A percentile compares a stretch with the other conserved stretches of the same genome.
Conservation (phyloP, 2,888 invertebrate genomes). For the Drosophila affinis region DNA sequence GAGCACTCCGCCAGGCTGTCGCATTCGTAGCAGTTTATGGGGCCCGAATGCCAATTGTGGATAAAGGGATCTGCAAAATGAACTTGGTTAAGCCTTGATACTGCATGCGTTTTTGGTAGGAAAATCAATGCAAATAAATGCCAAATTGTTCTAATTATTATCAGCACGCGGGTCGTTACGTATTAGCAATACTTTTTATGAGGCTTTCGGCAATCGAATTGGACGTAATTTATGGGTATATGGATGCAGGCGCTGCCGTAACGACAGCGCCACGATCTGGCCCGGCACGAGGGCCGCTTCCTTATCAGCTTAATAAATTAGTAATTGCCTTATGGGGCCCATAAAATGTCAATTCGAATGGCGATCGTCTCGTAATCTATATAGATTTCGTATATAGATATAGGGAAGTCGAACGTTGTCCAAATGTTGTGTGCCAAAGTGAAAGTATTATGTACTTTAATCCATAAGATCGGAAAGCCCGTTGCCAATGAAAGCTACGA, state of each 20-base stretch:
- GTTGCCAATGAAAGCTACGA: not conserved
- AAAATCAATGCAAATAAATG: slow-evolving; percentile 1
- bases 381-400: not conserved
- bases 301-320: slow-evolving; percentile 37
- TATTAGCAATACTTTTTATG: slow-evolving; percentile 23
- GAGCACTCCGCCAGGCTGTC: slow-evolving; percentile 58
- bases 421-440: slow-evolving; percentile 1
- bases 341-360: slow-evolving; percentile 34
- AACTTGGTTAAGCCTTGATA: not conserved
- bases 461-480: too few relatives aligned
- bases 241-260: slow-evolving; percentile 18
- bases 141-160: not conserved
- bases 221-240: slow-evolving; percentile 33
- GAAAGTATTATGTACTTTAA: slow-evolving; percentile 7
- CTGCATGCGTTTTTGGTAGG: too few relatives aligned
- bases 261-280: slow-evolving; percentile 28
- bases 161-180: slow-evolving; percentile 18
- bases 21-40: slow-evolving; percentile 74
- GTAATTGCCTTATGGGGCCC: slow-evolving; percentile 30
- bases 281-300: not conserved
- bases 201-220: slow-evolving; percentile 23
- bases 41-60: slow-evolving; percentile 68
- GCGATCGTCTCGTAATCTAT: slow-evolving; percentile 20
- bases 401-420: not conserved
- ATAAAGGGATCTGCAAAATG: slow-evolving; percentile 53